phyloP scores from a whole-genome alignment of 2,113 vertebrate genomes.

The Prinia subflava region DNA sequence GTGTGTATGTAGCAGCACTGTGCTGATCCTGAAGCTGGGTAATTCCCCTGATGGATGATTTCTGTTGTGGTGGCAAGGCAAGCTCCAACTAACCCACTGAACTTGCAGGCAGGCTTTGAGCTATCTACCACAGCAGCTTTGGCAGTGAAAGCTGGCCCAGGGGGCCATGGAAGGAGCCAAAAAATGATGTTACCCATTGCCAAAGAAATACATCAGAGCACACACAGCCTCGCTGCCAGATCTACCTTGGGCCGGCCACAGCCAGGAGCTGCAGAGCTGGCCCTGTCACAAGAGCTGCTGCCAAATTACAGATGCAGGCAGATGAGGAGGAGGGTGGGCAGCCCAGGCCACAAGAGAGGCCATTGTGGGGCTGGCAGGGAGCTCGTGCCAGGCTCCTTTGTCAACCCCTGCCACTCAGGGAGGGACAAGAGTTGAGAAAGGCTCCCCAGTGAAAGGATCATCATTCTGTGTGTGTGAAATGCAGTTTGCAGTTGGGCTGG shows the following conservation, averaged over 20 bases:
- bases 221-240: slow-evolving; percentile 58
- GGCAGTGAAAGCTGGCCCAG: slow-evolving; percentile 15
- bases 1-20: background rate
- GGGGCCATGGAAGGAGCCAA: background rate
- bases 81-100: slow-evolving; percentile 47
- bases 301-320: background rate
- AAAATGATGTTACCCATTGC: background rate
- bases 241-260: slow-evolving; percentile 61
- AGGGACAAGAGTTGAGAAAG: slow-evolving; percentile 13
- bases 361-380: slow-evolving; percentile 64
- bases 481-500: background rate
- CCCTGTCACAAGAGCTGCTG: slow-evolving; percentile 22
- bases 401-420: slow-evolving; percentile 47
- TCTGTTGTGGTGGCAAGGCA: slow-evolving; percentile 42
- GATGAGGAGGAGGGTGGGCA: slow-evolving; percentile 54
- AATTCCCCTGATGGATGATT: slow-evolving; percentile 39
- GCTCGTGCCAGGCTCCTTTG: slow-evolving; percentile 65
- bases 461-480: background rate
- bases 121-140: slow-evolving; percentile 9
- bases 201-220: slow-evolving; percentile 35
- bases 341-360: slow-evolving; percentile 53
- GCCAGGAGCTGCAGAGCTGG: slow-evolving; percentile 33
- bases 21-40: slow-evolving; percentile 21
- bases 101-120: slow-evolving; percentile 32
- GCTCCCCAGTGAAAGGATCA: slow-evolving; percentile 33